Evolutionary conservation across 2,797 vertebrate genomes (phyloP).

Genomic region (Liparis tanakae): DNA sequence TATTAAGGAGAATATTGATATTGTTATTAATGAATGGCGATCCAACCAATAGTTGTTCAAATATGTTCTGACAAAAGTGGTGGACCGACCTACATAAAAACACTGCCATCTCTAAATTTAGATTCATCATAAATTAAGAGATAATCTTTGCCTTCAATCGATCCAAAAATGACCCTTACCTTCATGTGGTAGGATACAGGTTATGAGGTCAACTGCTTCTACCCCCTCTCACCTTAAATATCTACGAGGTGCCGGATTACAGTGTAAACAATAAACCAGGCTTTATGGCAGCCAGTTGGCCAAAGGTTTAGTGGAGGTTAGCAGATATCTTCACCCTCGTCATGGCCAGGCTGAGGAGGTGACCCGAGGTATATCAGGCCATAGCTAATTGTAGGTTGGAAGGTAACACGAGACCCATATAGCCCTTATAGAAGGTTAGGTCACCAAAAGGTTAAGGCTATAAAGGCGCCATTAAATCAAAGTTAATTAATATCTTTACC

Average conservation of each 20-base stretch:
- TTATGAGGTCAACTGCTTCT: slow-evolving; percentile 42
- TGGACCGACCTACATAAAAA: background rate
- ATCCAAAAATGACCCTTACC: slow-evolving; percentile 17
- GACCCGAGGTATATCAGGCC: slow-evolving; percentile 44
- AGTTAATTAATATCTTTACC: slow-evolving; percentile 66
- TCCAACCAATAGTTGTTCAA: background rate
- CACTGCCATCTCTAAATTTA: background rate
- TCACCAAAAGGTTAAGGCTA: slow-evolving; percentile 59
- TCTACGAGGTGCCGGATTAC: slow-evolving; percentile 34
- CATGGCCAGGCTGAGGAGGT: slow-evolving; percentile 38
- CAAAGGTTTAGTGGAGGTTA: slow-evolving; percentile 65
- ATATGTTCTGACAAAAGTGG: background rate
- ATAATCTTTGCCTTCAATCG: background rate
- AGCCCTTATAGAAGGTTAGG: slow-evolving; percentile 36
- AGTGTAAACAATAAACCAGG: slow-evolving; percentile 46
- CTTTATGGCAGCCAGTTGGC: slow-evolving; percentile 35
- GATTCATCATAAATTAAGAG: background rate
- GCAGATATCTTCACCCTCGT: slow-evolving; percentile 41
- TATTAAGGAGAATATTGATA: too few species aligned
- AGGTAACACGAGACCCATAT: slow-evolving; percentile 57
- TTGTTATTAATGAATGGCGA: background rate
- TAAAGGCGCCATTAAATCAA: slow-evolving; percentile 72
- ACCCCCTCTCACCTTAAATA: slow-evolving; percentile 38
- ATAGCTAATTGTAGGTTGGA: slow-evolving; percentile 28
- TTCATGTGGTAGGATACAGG: slow-evolving; percentile 17